Conservation (phyloP, 2,113 vertebrate genomes). For the Mixornis gularis region DNA sequence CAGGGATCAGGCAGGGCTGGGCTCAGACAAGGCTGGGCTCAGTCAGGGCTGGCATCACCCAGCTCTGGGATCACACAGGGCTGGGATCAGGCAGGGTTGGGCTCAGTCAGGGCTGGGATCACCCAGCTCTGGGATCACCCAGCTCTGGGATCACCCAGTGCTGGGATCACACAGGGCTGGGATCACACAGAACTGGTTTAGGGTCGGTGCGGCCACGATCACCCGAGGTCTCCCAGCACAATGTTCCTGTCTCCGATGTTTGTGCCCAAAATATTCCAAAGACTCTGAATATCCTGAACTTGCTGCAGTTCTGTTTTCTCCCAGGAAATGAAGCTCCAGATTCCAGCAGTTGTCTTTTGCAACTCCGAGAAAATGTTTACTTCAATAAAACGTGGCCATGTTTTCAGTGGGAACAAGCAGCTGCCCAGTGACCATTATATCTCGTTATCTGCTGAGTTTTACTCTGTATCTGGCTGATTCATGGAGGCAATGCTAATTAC, state of each 20-base stretch:
- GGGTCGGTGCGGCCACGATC: accelerated
- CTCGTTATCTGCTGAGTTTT: neutral
- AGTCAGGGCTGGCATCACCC: accelerated
- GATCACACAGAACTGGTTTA: accelerated
- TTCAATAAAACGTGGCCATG: neutral
- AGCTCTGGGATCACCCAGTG: neutral
- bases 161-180: accelerated
- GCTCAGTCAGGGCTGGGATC: neutral
- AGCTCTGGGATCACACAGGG: accelerated
- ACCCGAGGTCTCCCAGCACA: accelerated
- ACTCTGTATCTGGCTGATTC: neutral
- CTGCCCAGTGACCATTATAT: accelerated
- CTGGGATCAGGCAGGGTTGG: neutral
- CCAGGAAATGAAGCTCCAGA: neutral
- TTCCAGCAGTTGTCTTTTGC: neutral
- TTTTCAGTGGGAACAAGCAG: neutral
- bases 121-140: accelerated
- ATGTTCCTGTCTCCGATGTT: accelerated
- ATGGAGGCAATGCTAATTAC: conserved; percentile 25
- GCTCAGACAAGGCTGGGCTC: neutral
- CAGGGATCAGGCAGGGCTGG: neutral
- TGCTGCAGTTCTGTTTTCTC: neutral
- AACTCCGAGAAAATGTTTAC: accelerated
- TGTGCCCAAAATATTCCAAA: accelerated
- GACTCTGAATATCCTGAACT: neutral